A percentile compares a stretch with the other conserved stretches of the same genome.
Evolutionary conservation across 1,140 invertebrate genomes (phyloP).

Genomic region (Samia ricini): DNA sequence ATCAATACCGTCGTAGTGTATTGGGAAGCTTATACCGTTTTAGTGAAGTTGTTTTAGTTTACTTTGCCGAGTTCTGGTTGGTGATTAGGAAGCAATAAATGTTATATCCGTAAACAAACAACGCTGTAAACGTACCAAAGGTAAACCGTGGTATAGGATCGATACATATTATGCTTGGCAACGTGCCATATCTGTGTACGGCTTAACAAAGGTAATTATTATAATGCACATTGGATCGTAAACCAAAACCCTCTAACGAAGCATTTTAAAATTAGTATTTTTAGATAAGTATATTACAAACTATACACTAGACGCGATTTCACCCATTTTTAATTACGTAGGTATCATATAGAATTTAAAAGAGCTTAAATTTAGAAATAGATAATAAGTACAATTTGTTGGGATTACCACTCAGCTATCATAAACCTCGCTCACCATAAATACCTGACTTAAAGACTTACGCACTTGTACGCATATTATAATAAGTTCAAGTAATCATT

Average conservation of each 20-base stretch:
- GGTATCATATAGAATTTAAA: too few relatives aligned
- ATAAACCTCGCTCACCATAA: background rate
- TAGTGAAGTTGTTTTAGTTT: constrained; percentile 1
- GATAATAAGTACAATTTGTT: background rate
- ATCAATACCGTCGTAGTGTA: constrained; percentile 7
- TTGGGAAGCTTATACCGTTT: constrained; percentile 7
- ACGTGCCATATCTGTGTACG: constrained; percentile 11
- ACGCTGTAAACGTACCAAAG: constrained; percentile 12
- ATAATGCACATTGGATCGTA: constrained; percentile 8
- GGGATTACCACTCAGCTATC: background rate
- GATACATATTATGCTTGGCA: constrained; percentile 13
- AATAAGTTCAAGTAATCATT: background rate
- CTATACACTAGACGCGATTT: too few relatives aligned
- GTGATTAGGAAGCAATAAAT: constrained; percentile 20
- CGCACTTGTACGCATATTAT: background rate
- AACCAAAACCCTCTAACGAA: constrained; percentile 1
- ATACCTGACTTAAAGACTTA: background rate
- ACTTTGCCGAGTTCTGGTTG: background rate
- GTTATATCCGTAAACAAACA: constrained; percentile 22
- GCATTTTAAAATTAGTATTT: background rate
- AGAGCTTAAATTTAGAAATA: too few relatives aligned
- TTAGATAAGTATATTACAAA: too few relatives aligned
- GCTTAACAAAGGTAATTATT: constrained; percentile 24
- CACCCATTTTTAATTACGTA: too few relatives aligned
- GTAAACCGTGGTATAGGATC: background rate